Base-by-base conservation (phyloP, 2,888 invertebrate genomes). In the Euzophera pinguis region DNA sequence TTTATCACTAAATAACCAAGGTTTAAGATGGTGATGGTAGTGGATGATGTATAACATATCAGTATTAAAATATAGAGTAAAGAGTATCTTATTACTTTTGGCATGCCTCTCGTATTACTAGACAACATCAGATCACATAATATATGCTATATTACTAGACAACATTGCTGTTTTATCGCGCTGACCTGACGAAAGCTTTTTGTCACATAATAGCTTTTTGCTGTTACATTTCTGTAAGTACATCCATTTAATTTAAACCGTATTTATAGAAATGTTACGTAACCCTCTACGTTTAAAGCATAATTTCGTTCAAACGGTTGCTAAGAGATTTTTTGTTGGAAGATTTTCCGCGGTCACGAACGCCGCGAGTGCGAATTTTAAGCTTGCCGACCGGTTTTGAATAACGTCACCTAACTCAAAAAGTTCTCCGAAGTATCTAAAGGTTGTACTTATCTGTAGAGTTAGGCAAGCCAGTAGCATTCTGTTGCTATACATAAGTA, bases 291-390 rank as follows among this genome's bases (percentile, higher is more conserved):
- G 1, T 14, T 7, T 56, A 62, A 53, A 54, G 56, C 55, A 52
- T 29, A 58, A 50, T 53, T 55, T 56, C 14, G 42, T 12, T 32
- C 27, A 39, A 27, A 29, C 12, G 14, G 32, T 34, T 29, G 7
- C 8, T 41, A 45, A 43, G 38, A 27, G 29, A 39, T 60, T 60
- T 62, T 62, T 62, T 59, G 55, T 53, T 17, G 8, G 35, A 32
- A 56, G 58, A 63, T 63, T 65, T 59, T 60, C 62, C 58, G 57
- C 63, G 61, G 62, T 64, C 65, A 63, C 64, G 60, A 58, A 43
- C 53, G 52, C 54, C 13, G 39, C 13, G 39, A 39, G 16, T 55
- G 59, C 58, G 55, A 62, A 60, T 62, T 62, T 52, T 43, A 54
- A 55, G 53, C 52, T 56, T 49, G 47, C 55, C 52, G 62, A 64